A percentile compares a stretch with the other conserved stretches of the same genome.
These are phyloP conservation scores for Acanthosoma haemorrhoidale DNA, from an alignment of 2,888 invertebrate genomes.

Conservation along the genomic window DNA sequence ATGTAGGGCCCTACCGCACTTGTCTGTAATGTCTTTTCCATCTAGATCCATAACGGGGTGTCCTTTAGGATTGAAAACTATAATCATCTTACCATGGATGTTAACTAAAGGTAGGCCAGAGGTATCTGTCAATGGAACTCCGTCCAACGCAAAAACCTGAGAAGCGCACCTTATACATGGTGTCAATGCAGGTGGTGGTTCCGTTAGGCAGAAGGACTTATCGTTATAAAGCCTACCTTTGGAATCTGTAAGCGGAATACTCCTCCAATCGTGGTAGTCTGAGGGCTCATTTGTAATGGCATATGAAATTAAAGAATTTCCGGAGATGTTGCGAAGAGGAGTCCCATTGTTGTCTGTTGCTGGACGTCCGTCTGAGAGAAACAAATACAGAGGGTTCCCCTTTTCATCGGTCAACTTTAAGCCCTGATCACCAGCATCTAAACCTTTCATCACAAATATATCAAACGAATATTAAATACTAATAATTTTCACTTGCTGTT, in stretches of 20 bases:
- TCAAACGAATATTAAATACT: neutral
- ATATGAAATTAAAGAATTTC: slow-evolving; percentile 4
- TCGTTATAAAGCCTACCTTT: slow-evolving; percentile 3
- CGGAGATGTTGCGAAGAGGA: slow-evolving; percentile 30
- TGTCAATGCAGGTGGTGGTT: neutral
- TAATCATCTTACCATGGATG: neutral
- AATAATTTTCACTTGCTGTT: no score
- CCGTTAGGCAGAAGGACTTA: slow-evolving; percentile 26
- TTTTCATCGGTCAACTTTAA: neutral
- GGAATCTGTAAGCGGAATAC: slow-evolving; percentile 30
- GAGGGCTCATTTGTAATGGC: neutral
- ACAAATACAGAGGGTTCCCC: slow-evolving; percentile 19
- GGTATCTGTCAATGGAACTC: slow-evolving; percentile 6
- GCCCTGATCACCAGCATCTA: neutral
- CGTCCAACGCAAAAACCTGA: slow-evolving; percentile 1
- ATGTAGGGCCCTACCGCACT: slow-evolving; percentile 4
- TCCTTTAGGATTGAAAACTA: slow-evolving; percentile 33
- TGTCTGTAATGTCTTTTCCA: slow-evolving; percentile 11
- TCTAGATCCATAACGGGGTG: slow-evolving; percentile 33
- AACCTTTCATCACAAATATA: neutral
- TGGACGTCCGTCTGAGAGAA: slow-evolving; percentile 28
- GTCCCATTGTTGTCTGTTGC: slow-evolving; percentile 33
- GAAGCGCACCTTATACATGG: neutral
- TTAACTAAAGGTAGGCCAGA: neutral
- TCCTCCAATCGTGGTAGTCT: slow-evolving; percentile 26